Evolutionary conservation across 2,888 invertebrate genomes (phyloP), one percentile per base, ranked within the genome.

Genomic region (Timema cristinae): DNA sequence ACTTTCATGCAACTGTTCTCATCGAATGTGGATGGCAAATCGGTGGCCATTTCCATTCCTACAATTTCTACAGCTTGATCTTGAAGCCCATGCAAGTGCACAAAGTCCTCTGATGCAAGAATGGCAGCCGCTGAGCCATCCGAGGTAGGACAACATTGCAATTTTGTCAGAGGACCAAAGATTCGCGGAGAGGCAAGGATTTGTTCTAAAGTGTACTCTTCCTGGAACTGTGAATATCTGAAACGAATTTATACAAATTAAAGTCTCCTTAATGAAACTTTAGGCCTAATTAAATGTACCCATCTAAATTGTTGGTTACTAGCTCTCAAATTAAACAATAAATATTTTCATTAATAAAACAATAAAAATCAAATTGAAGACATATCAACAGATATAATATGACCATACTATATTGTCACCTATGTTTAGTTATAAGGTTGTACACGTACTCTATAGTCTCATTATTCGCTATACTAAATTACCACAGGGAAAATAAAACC

Each of bases 111-210:
- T 10, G 93, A 95, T 75, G 91, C 97, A 61, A 99, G 79, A 73
- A 99, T 87, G 0, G 92, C 97, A 48, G 97, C 97, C 48, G 95
- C 98, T 0, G 96, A 90, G 13, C 99, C 99, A 83, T 99, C 98
- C 66, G 97, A 98, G 0, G 98, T 99, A 0, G 98, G 98, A 80
- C 98, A 98, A 82, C 99, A 99, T 81, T 98, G 97, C 11, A 98
- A 85, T 81, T 98, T 97, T 2, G 98, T 99, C 67, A 99, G 84
- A 0, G 95, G 94, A 5, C 94, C 96, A 83, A 92, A 94, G 75
- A 99, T 90, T 79, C 87, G 87, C n/a, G 94, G 92, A 0, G 98
- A 94, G 11, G 91, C 89, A 81, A 92, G 84, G 72, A 99, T 93
- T 84, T 99, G 91, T 72, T 98, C 93, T 75, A 98, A 83, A 0